Evolutionary conservation across 2,797 vertebrate genomes (phyloP).

Genomic region (Sebastes matsubarae): DNA sequence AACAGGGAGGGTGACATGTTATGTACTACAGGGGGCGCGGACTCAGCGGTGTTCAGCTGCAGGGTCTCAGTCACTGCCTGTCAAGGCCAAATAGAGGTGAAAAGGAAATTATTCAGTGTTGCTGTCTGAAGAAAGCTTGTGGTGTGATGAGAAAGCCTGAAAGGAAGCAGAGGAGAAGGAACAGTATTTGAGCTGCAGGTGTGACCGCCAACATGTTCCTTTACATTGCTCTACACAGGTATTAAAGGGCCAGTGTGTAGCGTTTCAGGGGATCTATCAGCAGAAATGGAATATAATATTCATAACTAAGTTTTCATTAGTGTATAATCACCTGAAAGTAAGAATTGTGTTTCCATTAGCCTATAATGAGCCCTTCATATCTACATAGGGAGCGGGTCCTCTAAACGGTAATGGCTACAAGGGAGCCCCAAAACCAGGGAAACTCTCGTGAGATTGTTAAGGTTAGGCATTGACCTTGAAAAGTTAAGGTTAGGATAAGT

Average conservation of each 20-base stretch:
- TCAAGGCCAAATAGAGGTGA: conserved; percentile 45
- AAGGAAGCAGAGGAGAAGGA: not conserved
- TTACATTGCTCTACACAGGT: no score
- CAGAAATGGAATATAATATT: no score
- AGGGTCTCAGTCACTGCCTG: conserved; percentile 14
- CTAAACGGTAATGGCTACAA: no score
- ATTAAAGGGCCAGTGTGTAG: no score
- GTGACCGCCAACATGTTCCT: not conserved
- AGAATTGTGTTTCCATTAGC: not conserved
- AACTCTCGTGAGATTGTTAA: no score
- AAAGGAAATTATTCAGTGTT: conserved; percentile 40
- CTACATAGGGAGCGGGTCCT: not conserved
- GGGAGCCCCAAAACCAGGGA: no score
- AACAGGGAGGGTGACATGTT: conserved; percentile 24
- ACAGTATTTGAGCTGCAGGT: not conserved
- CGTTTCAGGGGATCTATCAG: no score
- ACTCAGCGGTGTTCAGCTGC: conserved; percentile 14
- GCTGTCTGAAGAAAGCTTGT: conserved; percentile 12
- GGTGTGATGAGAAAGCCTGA: not conserved
- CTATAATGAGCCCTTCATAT: not conserved
- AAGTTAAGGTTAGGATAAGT: no score
- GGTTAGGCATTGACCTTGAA: no score
- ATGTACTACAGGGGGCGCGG: conserved; percentile 6
- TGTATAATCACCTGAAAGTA: no score
- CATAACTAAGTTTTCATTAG: no score